Percentiles rank a stretch among this genome's conserved stretches.
These are phyloP conservation scores for Drosophila sproati DNA, from an alignment of 1,140 invertebrate species.

Conservation along the genomic window DNA sequence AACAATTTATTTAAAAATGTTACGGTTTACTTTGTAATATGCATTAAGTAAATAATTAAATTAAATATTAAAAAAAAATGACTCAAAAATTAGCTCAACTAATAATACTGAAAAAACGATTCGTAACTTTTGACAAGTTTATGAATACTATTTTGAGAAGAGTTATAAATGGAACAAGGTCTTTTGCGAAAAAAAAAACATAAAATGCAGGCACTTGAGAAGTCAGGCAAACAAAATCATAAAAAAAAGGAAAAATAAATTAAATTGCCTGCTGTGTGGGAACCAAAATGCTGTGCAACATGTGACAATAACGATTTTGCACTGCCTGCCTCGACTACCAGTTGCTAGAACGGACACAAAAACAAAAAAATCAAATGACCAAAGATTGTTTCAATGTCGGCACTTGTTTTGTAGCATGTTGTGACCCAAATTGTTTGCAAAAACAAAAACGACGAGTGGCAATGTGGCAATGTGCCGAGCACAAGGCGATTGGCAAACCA, in stretches of 20 bases:
- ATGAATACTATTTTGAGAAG: constrained; percentile 37
- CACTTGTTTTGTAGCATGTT: constrained; percentile 71
- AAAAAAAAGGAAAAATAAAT: constrained; percentile 55
- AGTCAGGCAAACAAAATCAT: constrained; percentile 29
- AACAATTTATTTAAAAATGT: too few species aligned
- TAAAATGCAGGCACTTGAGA: constrained; percentile 61
- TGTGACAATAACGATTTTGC: constrained; percentile 70
- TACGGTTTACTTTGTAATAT: too few species aligned
- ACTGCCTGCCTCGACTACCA: constrained; percentile 35
- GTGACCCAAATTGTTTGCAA: constrained; percentile 74
- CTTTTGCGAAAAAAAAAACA: constrained; percentile 11
- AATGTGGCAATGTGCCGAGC: constrained; percentile 46
- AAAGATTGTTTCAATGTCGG: constrained; percentile 66
- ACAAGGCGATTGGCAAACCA: constrained; percentile 51
- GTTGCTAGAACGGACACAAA: constrained; percentile 7
- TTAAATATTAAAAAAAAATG: too few species aligned
- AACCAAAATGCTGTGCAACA: constrained; percentile 70
- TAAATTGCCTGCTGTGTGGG: constrained; percentile 77
- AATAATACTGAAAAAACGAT: too few species aligned
- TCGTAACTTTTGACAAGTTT: not conserved
- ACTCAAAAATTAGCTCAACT: too few species aligned
- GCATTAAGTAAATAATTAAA: too few species aligned
- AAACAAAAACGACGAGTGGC: constrained; percentile 53
- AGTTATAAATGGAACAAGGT: constrained; percentile 34
- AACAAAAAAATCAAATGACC: constrained; percentile 31